Percentiles rank a stretch among this genome's conserved stretches.
phyloP scores from a whole-genome alignment of 2,888 invertebrate species.

The Mythimna lalbum region DNA sequence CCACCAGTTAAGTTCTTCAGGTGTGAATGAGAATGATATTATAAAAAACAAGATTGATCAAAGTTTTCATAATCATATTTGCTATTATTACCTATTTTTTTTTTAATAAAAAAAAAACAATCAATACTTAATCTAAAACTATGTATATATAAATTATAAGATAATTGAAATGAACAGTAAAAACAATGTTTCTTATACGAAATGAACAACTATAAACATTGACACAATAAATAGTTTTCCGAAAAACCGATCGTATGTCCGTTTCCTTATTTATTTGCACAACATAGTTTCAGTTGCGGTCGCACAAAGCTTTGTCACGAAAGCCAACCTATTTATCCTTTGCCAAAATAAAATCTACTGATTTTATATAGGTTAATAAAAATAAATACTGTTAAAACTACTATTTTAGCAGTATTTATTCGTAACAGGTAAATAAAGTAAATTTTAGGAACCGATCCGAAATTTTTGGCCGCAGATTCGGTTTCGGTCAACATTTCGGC shows the following conservation, averaged over 20 bases:
- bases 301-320: conserved; percentile 58
- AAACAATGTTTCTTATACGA: not conserved
- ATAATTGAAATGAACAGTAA: not conserved
- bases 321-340: conserved; percentile 58
- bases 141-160: no score
- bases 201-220: conserved; percentile 22
- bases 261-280: conserved; percentile 71
- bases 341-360: conserved; percentile 29
- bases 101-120: no score
- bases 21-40: no score
- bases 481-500: no score
- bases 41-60: not conserved
- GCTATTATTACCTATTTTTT: no score
- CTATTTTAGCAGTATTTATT: conserved; percentile 23
- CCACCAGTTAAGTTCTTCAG: no score
- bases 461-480: no score
- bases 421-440: not conserved
- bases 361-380: no score
- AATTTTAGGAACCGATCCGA: no score
- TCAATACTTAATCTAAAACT: no score
- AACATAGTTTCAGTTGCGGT: conserved; percentile 64
- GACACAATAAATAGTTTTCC: conserved; percentile 26
- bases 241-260: conserved; percentile 37
- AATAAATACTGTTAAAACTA: no score
- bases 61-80: not conserved